phyloP scores from a whole-genome alignment of 2,888 invertebrate genomes.

The Hirtodrosophila cameraria region DNA sequence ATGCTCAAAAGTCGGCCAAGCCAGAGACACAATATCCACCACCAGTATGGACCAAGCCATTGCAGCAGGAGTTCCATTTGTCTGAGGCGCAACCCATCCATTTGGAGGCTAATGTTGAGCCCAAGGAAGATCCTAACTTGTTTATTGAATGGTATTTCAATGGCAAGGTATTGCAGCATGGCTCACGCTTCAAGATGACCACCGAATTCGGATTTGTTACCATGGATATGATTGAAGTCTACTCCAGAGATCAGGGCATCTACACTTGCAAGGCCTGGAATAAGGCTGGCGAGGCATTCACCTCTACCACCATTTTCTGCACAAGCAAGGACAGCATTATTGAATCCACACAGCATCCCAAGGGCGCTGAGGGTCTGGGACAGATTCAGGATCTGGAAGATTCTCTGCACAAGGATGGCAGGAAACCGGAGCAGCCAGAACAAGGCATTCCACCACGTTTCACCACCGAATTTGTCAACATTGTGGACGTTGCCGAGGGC shows the following conservation, averaged over 20 bases:
- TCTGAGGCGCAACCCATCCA: slow-evolving; percentile 94
- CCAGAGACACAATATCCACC: slow-evolving; percentile 92
- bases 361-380: slow-evolving; percentile 96
- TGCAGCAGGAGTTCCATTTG: slow-evolving; percentile 91
- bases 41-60: slow-evolving; percentile 93
- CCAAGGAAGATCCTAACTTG: slow-evolving; percentile 95
- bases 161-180: slow-evolving; percentile 93
- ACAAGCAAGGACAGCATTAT: slow-evolving; percentile 92
- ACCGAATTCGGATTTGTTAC: slow-evolving; percentile 98
- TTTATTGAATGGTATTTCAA: slow-evolving; percentile 98
- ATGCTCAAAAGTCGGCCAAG: slow-evolving; percentile 88
- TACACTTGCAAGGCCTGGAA: slow-evolving; percentile 96
- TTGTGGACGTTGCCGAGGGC: slow-evolving; percentile 94
- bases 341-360: slow-evolving; percentile 96
- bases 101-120: slow-evolving; percentile 97
- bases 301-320: slow-evolving; percentile 94
- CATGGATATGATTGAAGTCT: slow-evolving; percentile 95
- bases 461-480: slow-evolving; percentile 93
- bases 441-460: slow-evolving; percentile 94
- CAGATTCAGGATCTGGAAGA: slow-evolving; percentile 96
- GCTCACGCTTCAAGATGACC: slow-evolving; percentile 95
- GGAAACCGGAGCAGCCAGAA: slow-evolving; percentile 88
- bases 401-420: slow-evolving; percentile 90
- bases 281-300: slow-evolving; percentile 95
- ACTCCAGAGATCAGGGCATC: slow-evolving; percentile 96